Percentiles rank a stretch among this genome's conserved stretches.
Conservation (phyloP, 2,113 vertebrate genomes). For the Pungitius pungitius region DNA sequence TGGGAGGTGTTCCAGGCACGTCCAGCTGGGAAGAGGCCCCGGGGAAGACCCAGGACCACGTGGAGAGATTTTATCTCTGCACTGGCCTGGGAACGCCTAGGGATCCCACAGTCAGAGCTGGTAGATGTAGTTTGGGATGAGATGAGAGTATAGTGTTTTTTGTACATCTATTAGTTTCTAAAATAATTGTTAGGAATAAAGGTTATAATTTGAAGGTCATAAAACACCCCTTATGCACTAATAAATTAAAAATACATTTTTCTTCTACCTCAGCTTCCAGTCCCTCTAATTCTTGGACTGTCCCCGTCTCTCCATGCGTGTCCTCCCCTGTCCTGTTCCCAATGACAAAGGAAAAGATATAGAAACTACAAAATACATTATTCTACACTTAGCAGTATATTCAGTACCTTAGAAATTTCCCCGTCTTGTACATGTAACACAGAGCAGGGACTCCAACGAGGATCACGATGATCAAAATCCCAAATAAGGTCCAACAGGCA, state of each 20-base stretch:
- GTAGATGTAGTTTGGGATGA: too few relatives aligned
- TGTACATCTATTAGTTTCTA: too few relatives aligned
- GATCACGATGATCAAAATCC: neutral
- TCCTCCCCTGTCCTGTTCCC: fast-evolving
- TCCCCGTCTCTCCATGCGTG: fast-evolving
- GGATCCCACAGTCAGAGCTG: too few relatives aligned
- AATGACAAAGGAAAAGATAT: neutral
- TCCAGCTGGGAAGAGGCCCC: too few relatives aligned
- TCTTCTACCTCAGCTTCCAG: neutral
- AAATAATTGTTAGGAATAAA: neutral
- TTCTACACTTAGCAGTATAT: neutral
- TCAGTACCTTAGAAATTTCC: neutral
- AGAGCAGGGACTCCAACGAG: neutral
- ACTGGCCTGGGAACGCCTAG: too few relatives aligned
- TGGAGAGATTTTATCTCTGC: too few relatives aligned
- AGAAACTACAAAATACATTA: neutral
- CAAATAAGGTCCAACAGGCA: slow-evolving; percentile 5
- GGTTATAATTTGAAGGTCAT: neutral
- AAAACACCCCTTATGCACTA: neutral
- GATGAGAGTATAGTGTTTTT: too few relatives aligned
- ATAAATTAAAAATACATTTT: neutral
- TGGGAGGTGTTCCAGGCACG: too few relatives aligned
- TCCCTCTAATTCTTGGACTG: neutral
- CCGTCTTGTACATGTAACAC: neutral
- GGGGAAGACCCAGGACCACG: too few relatives aligned